Evolutionary conservation across 2,888 invertebrate species (phyloP), one percentile per base, ranked within the genome.

Genomic region (Heliconius sara): DNA sequence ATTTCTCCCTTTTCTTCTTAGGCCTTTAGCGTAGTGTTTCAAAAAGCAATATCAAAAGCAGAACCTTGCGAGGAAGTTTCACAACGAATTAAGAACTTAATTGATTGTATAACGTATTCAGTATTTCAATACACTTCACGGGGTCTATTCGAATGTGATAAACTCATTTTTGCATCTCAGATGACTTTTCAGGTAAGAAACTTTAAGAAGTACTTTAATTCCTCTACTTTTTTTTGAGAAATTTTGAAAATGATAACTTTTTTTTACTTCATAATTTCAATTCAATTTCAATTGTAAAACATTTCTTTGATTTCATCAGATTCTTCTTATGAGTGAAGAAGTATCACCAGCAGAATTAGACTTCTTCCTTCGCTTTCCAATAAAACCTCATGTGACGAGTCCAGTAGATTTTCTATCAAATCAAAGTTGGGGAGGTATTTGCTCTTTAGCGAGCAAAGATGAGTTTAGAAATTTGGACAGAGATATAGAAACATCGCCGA

Each of bases 21-120:
- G 98, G 99, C 99, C 2, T 99, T 99, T 92, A 98, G 98, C 91
- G 98, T 99, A n/a, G 99, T 99, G 52, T 99, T 99, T 90, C 98
- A 99, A 95, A 99, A 99, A 89, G 99, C 99, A 27, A 99, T 99
- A 87, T 97, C 97, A 70, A 97, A 96, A 88, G 98, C 99, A 0
- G 97, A 98, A 83, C 97, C 97, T 0, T 97, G 98, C 0, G 97
- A 97, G 27, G 97, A 97, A 84, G 98, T 99, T 0, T 95, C 96
- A 57, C 94, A 95, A 80, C 95, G 99, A 85, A 98, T 99, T 27
- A 95, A 96, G 84, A 99, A 98, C 92, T 96, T 99, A 71, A 99
- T 99, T 86, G 99, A 99, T 89, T 98, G 98, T 90, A 99, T 99
- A 86, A 98, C 98, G 60, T 98, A 97, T 91, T 98, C 98, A 2